Evolutionary conservation across 1,140 invertebrate species (phyloP), one percentile per base, ranked within the genome.

Genomic region (Dolichoris vasculosae): DNA sequence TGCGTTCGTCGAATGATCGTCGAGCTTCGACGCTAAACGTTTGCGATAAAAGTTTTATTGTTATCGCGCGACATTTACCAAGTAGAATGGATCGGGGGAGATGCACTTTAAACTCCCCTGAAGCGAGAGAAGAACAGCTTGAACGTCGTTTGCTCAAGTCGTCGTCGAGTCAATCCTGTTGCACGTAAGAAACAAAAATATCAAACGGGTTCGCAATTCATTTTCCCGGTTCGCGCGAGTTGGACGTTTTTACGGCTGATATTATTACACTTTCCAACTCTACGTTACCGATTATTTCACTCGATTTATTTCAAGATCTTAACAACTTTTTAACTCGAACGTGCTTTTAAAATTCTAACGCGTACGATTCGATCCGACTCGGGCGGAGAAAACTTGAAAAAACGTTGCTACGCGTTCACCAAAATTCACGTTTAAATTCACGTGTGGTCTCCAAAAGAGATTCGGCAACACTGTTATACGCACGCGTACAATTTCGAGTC

Each of bases 151-250:
- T 88, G 86, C 82, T 88, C 88, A 90, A 85, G 88, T 84, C 81
- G 87, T 78, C 75, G 83, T 77, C 87, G 82, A 86, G 79, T 91
- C 90, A 84, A 87, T 82, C 90, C 91, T 91, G 90, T 89, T 87
- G 88, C 88, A 91, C 89, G 91, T 90, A 91, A 91, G 88, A 91
- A 88, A 91, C 87, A 78, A 83, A 78, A 40, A 69, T 67, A 55
- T 75, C 48, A 84, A 78, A 69, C 55, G 64, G 55, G 26, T 79
- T 86, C 20, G 30, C 32, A 76, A 63, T 79, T 85, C 69, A 83
- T 71, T 85, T 83, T 85, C 48, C 69, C n/a, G 26, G 59, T 35
- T 51, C 17, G 17, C 46, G 8, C 30, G 7, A 8, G 46, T 77
- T 77, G 26, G 6, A 59, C n/a, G 4, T 4, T 48, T 76, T n/a